These are phyloP conservation scores for Lepisosteus oculatus DNA, from an alignment of 2,113 vertebrate species.

Conservation along the genomic window DNA sequence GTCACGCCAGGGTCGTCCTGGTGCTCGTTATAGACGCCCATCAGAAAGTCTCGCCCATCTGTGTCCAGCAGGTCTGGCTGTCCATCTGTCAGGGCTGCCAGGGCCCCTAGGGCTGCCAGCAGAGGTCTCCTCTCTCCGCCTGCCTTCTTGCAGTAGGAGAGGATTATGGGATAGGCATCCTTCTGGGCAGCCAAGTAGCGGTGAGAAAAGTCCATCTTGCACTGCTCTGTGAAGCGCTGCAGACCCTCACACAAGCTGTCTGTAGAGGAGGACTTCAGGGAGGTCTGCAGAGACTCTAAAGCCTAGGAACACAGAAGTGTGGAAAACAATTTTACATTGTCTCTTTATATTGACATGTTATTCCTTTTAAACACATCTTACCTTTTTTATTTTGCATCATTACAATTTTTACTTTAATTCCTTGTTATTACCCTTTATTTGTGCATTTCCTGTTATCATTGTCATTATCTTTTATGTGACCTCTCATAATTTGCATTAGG, in stretches of 20 bases:
- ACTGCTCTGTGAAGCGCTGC: slow-evolving; percentile 68
- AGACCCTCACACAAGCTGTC: slow-evolving; percentile 45
- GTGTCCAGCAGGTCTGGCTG: slow-evolving; percentile 86
- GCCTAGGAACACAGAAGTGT: slow-evolving; percentile 52
- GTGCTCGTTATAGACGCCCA: slow-evolving; percentile 48
- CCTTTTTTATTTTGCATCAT: no score
- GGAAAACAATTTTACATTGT: no score
- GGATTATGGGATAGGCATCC: slow-evolving; percentile 77
- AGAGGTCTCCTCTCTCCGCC: slow-evolving; percentile 41
- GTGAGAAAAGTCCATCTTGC: slow-evolving; percentile 69
- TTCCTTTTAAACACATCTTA: no score
- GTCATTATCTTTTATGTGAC: no score
- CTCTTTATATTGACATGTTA: no score
- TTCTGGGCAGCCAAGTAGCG: slow-evolving; percentile 82
- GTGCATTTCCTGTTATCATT: no score
- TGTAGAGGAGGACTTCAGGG: slow-evolving; percentile 28
- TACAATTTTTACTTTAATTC: no score
- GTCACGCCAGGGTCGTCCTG: slow-evolving; percentile 38
- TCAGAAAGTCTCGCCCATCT: slow-evolving; percentile 68
- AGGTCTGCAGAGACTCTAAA: slow-evolving; percentile 67
- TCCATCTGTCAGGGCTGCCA: slow-evolving; percentile 74
- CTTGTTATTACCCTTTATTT: no score
- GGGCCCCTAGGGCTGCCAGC: slow-evolving; percentile 57
- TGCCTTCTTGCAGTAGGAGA: slow-evolving; percentile 66
- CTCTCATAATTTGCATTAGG: no score